phyloP scores from a whole-genome alignment of 2,113 vertebrate genomes.

The Pelodiscus sinensis region DNA sequence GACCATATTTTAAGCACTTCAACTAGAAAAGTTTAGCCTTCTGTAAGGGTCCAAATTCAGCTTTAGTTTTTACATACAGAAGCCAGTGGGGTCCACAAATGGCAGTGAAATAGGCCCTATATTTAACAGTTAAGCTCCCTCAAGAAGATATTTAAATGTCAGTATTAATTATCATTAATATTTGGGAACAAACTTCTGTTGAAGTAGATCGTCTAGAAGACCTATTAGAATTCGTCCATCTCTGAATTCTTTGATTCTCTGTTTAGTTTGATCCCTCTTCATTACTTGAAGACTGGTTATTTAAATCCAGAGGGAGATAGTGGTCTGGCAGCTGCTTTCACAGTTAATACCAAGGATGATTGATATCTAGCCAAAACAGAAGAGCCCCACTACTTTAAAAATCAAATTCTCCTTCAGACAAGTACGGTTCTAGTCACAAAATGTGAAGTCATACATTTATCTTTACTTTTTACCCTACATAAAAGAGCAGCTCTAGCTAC shows the following conservation, averaged over 20 bases:
- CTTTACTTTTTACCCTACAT: not conserved
- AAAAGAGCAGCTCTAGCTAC: not conserved
- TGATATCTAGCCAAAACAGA: not conserved
- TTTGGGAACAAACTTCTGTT: constrained; percentile 15
- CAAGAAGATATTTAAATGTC: constrained; percentile 20
- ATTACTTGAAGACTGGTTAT: not conserved
- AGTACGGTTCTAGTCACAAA: not conserved
- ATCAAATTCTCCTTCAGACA: not conserved
- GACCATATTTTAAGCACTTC: constrained; percentile 5
- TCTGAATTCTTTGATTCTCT: not conserved
- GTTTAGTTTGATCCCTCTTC: not conserved
- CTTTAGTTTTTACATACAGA: too few relatives aligned
- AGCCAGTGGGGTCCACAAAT: not conserved
- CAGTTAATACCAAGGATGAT: not conserved
- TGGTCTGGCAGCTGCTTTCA: not conserved
- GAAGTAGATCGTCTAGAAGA: not conserved
- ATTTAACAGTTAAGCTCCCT: not conserved
- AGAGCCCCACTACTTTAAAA: not conserved
- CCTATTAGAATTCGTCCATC: not conserved
- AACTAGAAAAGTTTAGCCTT: not conserved
- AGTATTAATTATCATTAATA: not conserved
- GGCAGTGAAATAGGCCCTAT: not conserved
- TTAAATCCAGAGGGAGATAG: not conserved
- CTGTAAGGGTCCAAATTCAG: too few relatives aligned
- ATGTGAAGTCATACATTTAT: not conserved